Evolutionary conservation across 2,888 invertebrate genomes (phyloP).

Genomic region (Meiosimyza decipiens): DNA sequence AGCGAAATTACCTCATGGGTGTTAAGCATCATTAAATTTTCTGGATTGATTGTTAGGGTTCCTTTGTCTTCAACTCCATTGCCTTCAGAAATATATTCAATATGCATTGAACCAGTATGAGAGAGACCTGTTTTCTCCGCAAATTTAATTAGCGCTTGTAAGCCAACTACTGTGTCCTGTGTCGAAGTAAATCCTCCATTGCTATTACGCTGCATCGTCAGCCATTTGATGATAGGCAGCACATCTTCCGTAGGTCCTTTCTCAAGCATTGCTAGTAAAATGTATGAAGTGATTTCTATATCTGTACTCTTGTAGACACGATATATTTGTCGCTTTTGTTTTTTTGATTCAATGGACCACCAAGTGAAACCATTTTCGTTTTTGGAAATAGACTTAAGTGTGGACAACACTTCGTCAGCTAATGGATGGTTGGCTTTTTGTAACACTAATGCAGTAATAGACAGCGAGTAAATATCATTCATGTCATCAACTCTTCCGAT

Average conservation of each 20-base stretch:
- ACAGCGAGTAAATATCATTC: no score
- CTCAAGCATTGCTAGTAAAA: constrained; percentile 70
- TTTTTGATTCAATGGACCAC: constrained; percentile 74
- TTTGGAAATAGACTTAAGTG: constrained; percentile 68
- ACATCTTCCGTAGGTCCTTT: constrained; percentile 53
- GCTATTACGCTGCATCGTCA: constrained; percentile 73
- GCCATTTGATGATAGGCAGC: constrained; percentile 75
- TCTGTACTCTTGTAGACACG: constrained; percentile 75
- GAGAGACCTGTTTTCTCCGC: constrained; percentile 68
- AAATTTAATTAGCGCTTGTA: constrained; percentile 74
- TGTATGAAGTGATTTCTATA: constrained; percentile 88
- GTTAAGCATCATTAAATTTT: no score
- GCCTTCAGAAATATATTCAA: neutral
- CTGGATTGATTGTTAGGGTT: no score
- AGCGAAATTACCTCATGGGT: no score
- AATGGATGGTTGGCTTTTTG: constrained; percentile 77
- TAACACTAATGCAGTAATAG: constrained; percentile 73
- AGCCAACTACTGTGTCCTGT: constrained; percentile 78
- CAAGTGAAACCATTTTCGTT: constrained; percentile 73
- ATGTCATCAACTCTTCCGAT: no score
- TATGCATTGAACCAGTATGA: no score
- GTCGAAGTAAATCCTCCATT: constrained; percentile 78
- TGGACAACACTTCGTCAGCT: constrained; percentile 66
- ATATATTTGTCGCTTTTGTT: constrained; percentile 48
- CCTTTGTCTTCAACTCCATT: no score